Conservation (phyloP, 2,113 vertebrate genomes). For the Podarcis raffonei region DNA sequence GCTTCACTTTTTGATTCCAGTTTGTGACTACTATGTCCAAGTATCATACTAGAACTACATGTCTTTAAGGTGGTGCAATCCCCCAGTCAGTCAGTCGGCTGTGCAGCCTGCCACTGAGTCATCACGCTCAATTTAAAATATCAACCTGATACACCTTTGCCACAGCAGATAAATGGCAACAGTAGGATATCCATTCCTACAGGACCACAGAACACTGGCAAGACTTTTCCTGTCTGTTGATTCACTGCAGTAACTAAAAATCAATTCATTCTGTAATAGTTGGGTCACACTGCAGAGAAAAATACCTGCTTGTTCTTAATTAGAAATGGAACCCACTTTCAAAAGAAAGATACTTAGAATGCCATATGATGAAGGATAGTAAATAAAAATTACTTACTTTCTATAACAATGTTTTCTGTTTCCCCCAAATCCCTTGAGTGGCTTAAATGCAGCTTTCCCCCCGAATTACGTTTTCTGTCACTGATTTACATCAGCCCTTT, state of each 20-base stretch:
- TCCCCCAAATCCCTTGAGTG: neutral
- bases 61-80: neutral
- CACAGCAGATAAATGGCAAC: conserved; percentile 3
- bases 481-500: neutral
- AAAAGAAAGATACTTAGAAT: neutral
- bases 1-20: neutral
- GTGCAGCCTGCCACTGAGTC: neutral
- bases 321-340: neutral
- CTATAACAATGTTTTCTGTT: neutral
- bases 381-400: neutral
- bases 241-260: neutral
- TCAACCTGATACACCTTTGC: neutral
- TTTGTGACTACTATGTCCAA: neutral
- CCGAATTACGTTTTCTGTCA: neutral
- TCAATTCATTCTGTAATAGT: neutral
- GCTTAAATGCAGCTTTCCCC: neutral
- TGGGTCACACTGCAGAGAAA: neutral
- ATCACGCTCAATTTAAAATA: conserved; percentile 3
- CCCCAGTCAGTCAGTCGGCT: neutral
- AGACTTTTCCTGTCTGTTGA: neutral
- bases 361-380: neutral
- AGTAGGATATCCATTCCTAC: neutral
- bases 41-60: neutral
- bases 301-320: neutral
- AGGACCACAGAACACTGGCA: conserved; percentile 1